A percentile compares a stretch with the other conserved stretches of the same genome.
Conservation (phyloP, 2,888 invertebrate species). For the Dasysyrphus albostriatus region DNA sequence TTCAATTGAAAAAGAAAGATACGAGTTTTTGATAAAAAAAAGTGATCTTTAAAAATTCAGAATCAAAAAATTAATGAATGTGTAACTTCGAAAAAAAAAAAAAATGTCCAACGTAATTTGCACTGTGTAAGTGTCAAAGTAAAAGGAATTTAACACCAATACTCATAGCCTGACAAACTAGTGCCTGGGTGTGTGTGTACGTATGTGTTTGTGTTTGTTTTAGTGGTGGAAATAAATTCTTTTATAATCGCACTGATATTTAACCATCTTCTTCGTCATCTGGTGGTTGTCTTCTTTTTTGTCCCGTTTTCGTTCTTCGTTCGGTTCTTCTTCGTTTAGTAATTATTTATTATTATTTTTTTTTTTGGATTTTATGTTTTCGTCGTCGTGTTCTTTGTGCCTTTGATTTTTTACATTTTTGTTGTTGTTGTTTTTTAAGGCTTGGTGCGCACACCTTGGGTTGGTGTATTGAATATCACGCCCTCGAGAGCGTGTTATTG, state of each 20-base stretch:
- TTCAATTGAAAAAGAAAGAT: background rate
- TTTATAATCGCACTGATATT: slow-evolving; percentile 55
- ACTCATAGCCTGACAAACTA: slow-evolving; percentile 21
- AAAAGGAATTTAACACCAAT: slow-evolving; percentile 73
- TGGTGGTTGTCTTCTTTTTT: slow-evolving; percentile 9
- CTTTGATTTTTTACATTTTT: background rate
- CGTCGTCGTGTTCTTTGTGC: slow-evolving; percentile 46
- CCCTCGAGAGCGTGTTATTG: slow-evolving; percentile 73
- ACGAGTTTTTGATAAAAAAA: background rate
- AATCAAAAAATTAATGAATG: slow-evolving; percentile 19
- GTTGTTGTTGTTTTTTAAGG: slow-evolving; percentile 1
- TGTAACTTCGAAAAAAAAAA: slow-evolving; percentile 16
- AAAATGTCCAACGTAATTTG: slow-evolving; percentile 62
- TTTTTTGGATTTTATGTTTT: slow-evolving; percentile 34
- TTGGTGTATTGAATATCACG: slow-evolving; percentile 71
- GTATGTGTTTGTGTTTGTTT: slow-evolving; percentile 3
- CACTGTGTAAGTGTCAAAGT: slow-evolving; percentile 73
- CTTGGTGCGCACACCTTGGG: slow-evolving; percentile 62
- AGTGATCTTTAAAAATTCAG: slow-evolving; percentile 7
- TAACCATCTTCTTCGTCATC: slow-evolving; percentile 47
- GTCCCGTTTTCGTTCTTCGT: slow-evolving; percentile 18
- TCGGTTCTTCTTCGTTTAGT: slow-evolving; percentile 63
- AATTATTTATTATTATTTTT: slow-evolving; percentile 13
- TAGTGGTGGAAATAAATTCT: slow-evolving; percentile 50
- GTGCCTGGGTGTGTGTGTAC: background rate